Evolutionary conservation across 2,113 vertebrate species (phyloP), one percentile per base, ranked within the genome.

Genomic region (Platycercus adscitus): DNA sequence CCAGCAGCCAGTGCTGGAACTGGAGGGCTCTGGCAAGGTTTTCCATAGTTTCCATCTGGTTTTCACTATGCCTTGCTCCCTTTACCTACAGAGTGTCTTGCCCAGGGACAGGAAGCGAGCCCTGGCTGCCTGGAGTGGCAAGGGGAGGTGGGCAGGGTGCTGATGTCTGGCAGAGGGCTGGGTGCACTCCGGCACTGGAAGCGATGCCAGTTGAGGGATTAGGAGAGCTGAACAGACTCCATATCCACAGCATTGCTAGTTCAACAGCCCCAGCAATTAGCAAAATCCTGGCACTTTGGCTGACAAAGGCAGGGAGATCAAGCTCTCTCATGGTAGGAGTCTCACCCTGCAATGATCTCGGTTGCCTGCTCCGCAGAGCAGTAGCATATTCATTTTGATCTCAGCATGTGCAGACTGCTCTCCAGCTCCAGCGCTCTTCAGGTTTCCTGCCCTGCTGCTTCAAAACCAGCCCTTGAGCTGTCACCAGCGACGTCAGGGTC

Each of bases 161-260:
- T 2, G 4, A 71, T 47, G 58, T 24, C 49, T 73, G 68, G 53
- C 50, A 61, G 69, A 83, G 66, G 19, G 18, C 44, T 79, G 64
- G 15, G 37, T 12, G 16, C 0, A 0, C 28, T 70, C 11, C 0
- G 0, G 52, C 5, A 0, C 53, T 39, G 73, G 41, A 63, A 75
- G 25, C 0, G 0, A 28, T 91, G 88, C 90, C 92, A 94, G 68
- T 37, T 37, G 75, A 77, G 53, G 88, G 92, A 91, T 93, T 94
- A 95, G 73, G 75, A 90, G 78, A 52, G 86, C 49, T 96, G 79
- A 86, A 69, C 90, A 65, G 78, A 41, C 65, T 89, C 61, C 83
- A 82, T 75, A 79, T 49, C 70, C 75, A 13, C 6, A 1, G 73
- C 44, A 76, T 64, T 6, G 8, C 55, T 80, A 19, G 70, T 84